Evolutionary conservation across 2,113 vertebrate species (phyloP).

Genomic region (Pluvianellus socialis): DNA sequence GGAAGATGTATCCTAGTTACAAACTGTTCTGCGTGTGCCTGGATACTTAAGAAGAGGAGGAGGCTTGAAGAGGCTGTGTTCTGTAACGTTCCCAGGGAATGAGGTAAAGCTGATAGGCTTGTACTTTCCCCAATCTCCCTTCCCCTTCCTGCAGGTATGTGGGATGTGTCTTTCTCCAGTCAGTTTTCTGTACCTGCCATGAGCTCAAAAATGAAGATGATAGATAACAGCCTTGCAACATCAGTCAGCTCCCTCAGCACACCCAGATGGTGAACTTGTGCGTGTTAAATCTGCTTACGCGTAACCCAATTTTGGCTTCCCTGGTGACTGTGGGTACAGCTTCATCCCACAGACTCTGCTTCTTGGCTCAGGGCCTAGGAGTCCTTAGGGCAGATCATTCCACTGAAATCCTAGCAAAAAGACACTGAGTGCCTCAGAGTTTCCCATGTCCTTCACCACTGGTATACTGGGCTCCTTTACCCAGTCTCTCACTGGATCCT

Average conservation of each 20-base stretch:
- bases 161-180: not conserved
- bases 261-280: not conserved
- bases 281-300: not conserved
- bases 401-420: not conserved
- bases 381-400: not conserved
- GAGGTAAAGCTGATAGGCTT: not conserved
- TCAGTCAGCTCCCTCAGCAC: no score
- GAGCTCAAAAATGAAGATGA: not conserved
- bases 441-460: not conserved
- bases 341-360: not conserved
- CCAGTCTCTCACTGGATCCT: not conserved
- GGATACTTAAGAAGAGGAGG: not conserved
- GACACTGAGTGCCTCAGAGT: no score
- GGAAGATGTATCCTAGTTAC: not conserved
- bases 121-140: not conserved
- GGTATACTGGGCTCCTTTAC: not conserved
- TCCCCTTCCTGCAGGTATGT: not conserved
- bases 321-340: no score
- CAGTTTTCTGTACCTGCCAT: not conserved
- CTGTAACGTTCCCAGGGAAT: not conserved
- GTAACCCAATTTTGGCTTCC: not conserved
- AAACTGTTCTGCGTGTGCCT: not conserved
- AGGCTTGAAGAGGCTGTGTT: not conserved
- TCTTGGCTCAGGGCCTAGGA: not conserved
- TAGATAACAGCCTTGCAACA: not conserved